Base-by-base conservation (phyloP, 2,797 vertebrate species). In the Austrolebias charrua region DNA sequence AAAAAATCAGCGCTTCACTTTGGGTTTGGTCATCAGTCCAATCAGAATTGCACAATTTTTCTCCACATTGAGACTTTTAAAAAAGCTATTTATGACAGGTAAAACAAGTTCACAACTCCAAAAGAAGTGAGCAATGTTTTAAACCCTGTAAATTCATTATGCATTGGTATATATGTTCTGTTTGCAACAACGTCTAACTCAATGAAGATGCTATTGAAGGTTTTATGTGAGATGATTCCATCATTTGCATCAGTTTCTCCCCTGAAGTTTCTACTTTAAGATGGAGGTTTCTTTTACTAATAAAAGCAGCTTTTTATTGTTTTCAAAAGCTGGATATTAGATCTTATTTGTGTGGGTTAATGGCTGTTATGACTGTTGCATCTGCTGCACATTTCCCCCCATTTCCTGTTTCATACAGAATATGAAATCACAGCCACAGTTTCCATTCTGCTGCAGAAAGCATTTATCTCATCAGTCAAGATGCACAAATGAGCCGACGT, bases 361-460 rank as follows among this genome's bases (percentile, higher is more conserved):
- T 64, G 35, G 47, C 35, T 45, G 53, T 66, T 54, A 50, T 15
- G 1, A 49, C 4, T 11, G 46, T 38, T 79, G 62, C 46, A 62
- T 77, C 42, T 57, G 49, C 68, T 71, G 63, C 55, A 67, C 8
- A 62, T 61, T 50, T 35, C 18, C 11, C 9, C 14, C 31, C 48
- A 71, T 55, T 80, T 82, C 46, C 63, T 79, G 69, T 71, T 58
- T 18, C 52, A 48, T 40, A 40, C 38, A 40, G 2, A 12, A 69
- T 70, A 75, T 81, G 42, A 77, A 69, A 77, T 72, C 52, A 73
- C 28, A 63, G 16, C 66, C 68, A 74, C 80, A 69, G 54, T 73
- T 80, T 85, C 73, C 80, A 24, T 68, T 76, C 60, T 59, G 69
- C 44, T 71, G 58, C 71, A 76, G 16, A 58, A 55, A 57, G 12